These are phyloP conservation scores for Haplochromis vanheusdeni DNA, from an alignment of 2,113 vertebrate genomes.

Conservation along the genomic window DNA sequence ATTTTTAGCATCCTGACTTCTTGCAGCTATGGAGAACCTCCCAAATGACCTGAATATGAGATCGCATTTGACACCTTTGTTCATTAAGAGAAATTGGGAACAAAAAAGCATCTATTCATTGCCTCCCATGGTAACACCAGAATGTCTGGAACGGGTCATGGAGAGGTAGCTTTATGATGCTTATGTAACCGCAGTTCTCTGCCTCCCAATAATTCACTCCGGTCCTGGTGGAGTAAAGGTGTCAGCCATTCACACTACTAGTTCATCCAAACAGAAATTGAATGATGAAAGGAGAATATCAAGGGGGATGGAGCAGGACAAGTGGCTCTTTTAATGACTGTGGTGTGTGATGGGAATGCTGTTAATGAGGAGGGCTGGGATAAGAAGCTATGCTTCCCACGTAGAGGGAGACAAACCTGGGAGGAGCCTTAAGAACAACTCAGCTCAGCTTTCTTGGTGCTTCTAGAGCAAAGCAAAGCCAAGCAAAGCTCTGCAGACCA, in stretches of 20 bases:
- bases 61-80: conserved; percentile 68
- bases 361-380: conserved; percentile 65
- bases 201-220: conserved; percentile 61
- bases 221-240: conserved; percentile 61
- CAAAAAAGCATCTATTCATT: conserved; percentile 48
- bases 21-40: conserved; percentile 43
- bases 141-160: conserved; percentile 18
- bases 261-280: conserved; percentile 32
- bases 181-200: conserved; percentile 50
- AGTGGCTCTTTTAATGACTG: conserved; percentile 63
- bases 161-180: conserved; percentile 49
- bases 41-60: conserved; percentile 58
- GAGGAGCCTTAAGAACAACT: conserved; percentile 37
- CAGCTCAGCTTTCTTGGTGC: neutral
- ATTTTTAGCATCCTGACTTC: conserved; percentile 68
- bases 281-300: conserved; percentile 64
- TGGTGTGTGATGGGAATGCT: conserved; percentile 56
- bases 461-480: conserved; percentile 20
- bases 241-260: conserved; percentile 42
- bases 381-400: conserved; percentile 53
- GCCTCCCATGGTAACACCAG: conserved; percentile 52
- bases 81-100: conserved; percentile 70
- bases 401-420: conserved; percentile 26
- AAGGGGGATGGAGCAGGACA: conserved; percentile 51
- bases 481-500: conserved; percentile 37